phyloP scores from a whole-genome alignment of 2,888 invertebrate genomes.

The Steinernema carpocapsae region DNA sequence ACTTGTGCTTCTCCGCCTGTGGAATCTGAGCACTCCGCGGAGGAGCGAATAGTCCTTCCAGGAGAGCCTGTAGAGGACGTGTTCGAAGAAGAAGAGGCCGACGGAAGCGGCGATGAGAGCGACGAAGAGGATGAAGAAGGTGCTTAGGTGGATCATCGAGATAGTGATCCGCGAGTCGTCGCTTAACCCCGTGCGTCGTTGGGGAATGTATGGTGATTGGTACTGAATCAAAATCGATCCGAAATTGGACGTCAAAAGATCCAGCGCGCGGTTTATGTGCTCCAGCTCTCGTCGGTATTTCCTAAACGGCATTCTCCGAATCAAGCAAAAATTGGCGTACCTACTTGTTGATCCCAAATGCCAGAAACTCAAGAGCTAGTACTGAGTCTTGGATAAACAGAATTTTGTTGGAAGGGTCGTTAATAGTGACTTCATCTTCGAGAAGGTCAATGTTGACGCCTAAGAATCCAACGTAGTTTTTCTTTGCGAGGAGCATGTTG shows the following conservation, averaged over 20 bases:
- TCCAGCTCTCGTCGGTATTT: neutral
- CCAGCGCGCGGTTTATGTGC: neutral
- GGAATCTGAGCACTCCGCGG: neutral
- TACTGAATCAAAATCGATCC: neutral
- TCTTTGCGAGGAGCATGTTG: neutral
- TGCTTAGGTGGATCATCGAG: neutral
- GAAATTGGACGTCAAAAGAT: neutral
- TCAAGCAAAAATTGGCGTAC: neutral
- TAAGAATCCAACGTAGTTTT: neutral
- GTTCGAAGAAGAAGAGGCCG: neutral
- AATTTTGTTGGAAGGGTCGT: neutral
- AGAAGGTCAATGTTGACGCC: neutral
- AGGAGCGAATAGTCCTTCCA: neutral
- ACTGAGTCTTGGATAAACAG: neutral
- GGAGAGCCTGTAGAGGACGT: neutral
- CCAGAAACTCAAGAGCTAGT: neutral
- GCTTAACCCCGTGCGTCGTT: neutral
- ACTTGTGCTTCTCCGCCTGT: neutral
- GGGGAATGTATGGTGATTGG: neutral
- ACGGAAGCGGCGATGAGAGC: neutral
- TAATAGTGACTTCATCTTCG: neutral
- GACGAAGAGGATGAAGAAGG: neutral
- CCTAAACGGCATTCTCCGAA: neutral
- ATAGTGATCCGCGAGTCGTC: neutral
- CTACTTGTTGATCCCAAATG: slow-evolving; percentile 9